A percentile compares a stretch with the other conserved stretches of the same genome.
phyloP scores from a whole-genome alignment of 2,888 invertebrate species.

The Empis stercorea region DNA sequence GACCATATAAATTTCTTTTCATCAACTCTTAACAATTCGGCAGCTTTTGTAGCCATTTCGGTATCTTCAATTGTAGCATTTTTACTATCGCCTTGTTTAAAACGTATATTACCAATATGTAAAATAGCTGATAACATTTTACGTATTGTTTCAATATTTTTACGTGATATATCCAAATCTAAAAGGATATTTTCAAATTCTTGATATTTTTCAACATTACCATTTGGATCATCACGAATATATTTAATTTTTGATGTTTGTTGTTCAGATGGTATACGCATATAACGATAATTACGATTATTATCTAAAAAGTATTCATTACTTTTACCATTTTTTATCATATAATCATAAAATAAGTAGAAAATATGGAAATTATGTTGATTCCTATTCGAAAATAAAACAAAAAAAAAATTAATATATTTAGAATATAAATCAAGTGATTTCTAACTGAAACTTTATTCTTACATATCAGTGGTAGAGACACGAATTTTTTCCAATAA shows the following conservation, averaged over 20 bases:
- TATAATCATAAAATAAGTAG: slow-evolving; percentile 79
- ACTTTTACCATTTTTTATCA: slow-evolving; percentile 53
- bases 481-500: slow-evolving; percentile 83
- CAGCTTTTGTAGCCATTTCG: slow-evolving; percentile 57
- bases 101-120: slow-evolving; percentile 65
- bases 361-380: slow-evolving; percentile 84
- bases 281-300: slow-evolving; percentile 59
- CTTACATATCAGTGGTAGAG: slow-evolving; percentile 61
- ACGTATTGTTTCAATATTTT: slow-evolving; percentile 56
- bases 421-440: not conserved
- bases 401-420: not conserved
- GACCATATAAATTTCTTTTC: slow-evolving; percentile 75
- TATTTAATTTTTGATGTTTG: slow-evolving; percentile 44
- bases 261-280: slow-evolving; percentile 47
- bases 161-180: slow-evolving; percentile 57
- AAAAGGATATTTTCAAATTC: slow-evolving; percentile 50
- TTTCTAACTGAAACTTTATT: not conserved
- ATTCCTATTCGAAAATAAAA: slow-evolving; percentile 41
- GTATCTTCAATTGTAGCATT: slow-evolving; percentile 59
- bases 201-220: slow-evolving; percentile 50
- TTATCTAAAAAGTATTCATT: slow-evolving; percentile 54
- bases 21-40: slow-evolving; percentile 62
- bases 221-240: slow-evolving; percentile 49
- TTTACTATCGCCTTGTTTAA: slow-evolving; percentile 45
- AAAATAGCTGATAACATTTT: slow-evolving; percentile 62